A percentile compares a stretch with the other conserved stretches of the same genome.
phyloP scores from a whole-genome alignment of 2,797 vertebrate species.

The Arrhamphus sclerolepis region DNA sequence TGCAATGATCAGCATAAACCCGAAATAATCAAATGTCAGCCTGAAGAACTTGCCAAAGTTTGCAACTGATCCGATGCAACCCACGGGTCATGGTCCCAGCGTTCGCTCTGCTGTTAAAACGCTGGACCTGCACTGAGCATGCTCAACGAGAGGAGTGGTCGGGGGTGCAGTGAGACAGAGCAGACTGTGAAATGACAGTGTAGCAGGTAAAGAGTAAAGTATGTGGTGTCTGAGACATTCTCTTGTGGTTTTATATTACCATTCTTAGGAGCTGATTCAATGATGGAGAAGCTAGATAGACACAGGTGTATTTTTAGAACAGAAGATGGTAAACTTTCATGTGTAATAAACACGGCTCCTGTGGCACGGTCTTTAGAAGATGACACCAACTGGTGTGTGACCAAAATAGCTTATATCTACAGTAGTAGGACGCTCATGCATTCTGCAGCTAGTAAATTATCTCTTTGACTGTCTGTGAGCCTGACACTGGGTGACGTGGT shows the following conservation, averaged over 20 bases:
- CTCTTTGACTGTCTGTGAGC: no score
- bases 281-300: no score
- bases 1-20: slow-evolving; percentile 63
- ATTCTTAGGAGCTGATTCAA: no score
- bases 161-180: slow-evolving; percentile 7
- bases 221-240: no score
- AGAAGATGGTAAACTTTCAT: no score
- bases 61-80: slow-evolving; percentile 40
- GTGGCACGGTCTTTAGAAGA: not conserved
- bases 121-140: slow-evolving; percentile 9
- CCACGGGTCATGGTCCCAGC: slow-evolving; percentile 25
- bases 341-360: not conserved
- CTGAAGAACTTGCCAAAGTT: slow-evolving; percentile 44
- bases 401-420: not conserved
- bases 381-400: no score
- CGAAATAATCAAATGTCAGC: slow-evolving; percentile 63
- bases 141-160: slow-evolving; percentile 15
- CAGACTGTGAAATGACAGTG: slow-evolving; percentile 12
- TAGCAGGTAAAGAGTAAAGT: no score
- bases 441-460: no score
- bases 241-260: no score
- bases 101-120: slow-evolving; percentile 29
- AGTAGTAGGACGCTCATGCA: no score
- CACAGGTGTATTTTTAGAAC: no score
- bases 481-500: no score